Evolutionary conservation across 2,888 invertebrate species (phyloP).

Genomic region (Caenorhabditis sp.): DNA sequence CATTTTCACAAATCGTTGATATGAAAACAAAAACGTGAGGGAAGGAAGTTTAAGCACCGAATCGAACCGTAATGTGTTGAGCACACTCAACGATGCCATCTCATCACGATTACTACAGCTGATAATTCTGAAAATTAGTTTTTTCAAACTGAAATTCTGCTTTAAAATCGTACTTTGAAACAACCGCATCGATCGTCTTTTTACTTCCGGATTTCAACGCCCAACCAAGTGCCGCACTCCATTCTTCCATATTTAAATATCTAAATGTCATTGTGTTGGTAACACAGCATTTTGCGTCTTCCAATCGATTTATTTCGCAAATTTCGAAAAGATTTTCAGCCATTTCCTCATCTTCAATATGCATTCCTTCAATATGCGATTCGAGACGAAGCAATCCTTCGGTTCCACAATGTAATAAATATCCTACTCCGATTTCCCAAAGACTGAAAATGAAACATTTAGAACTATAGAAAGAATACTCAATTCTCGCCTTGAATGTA

Average conservation of each 20-base stretch:
- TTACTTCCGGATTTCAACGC: conserved; percentile 41
- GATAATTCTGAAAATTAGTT: conserved; percentile 35
- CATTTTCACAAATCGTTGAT: conserved; percentile 41
- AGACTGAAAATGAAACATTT: conserved; percentile 20
- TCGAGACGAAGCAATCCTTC: conserved; percentile 43
- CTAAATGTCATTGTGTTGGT: conserved; percentile 49
- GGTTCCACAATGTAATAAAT: conserved; percentile 40
- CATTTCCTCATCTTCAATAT: conserved; percentile 46
- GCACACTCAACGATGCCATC: conserved; percentile 24
- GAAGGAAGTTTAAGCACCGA: conserved; percentile 41
- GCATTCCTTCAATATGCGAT: conserved; percentile 39
- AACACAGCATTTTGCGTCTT: conserved; percentile 43
- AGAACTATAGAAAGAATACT: too few species aligned
- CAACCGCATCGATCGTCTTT: conserved; percentile 41
- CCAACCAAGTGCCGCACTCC: conserved; percentile 51
- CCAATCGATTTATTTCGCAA: conserved; percentile 29
- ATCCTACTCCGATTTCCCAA: conserved; percentile 50
- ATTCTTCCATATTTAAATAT: conserved; percentile 37
- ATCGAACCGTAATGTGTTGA: conserved; percentile 10
- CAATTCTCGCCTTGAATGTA: conserved; percentile 30
- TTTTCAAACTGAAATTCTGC: too few species aligned
- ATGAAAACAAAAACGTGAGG: conserved; percentile 37
- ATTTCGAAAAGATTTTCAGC: conserved; percentile 43
- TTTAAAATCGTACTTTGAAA: conserved; percentile 25
- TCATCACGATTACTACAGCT: conserved; percentile 29